phyloP scores from a whole-genome alignment of 1,140 invertebrate species.

The Hyposmocoma kahamanoa region DNA sequence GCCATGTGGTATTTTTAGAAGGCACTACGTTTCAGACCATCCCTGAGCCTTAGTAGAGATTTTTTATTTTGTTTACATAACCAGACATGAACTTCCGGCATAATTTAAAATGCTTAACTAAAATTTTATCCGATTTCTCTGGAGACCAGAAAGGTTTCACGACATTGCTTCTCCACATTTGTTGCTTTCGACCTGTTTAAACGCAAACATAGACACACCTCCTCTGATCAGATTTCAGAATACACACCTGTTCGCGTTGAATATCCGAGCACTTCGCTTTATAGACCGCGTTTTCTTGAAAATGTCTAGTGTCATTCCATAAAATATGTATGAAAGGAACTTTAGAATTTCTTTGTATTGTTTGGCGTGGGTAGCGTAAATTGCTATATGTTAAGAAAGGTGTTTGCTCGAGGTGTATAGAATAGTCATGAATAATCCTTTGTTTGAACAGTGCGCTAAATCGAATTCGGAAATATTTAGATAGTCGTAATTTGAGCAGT shows the following conservation, averaged over 20 bases:
- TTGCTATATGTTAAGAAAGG: no score
- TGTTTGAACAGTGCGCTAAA: no score
- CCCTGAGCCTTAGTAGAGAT: background rate
- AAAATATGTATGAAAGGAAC: no score
- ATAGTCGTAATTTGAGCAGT: no score
- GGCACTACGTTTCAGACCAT: background rate
- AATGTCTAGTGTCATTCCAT: no score
- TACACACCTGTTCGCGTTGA: background rate
- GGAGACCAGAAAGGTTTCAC: background rate
- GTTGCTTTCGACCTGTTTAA: no score
- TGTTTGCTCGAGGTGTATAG: no score
- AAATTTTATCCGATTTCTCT: background rate
- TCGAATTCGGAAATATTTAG: no score
- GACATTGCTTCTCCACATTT: background rate
- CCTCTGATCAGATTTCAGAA: background rate
- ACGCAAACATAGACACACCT: background rate
- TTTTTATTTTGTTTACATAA: background rate
- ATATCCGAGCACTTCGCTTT: background rate
- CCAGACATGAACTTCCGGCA: background rate
- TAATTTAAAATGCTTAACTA: background rate
- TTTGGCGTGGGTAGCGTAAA: no score
- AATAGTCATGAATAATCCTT: no score
- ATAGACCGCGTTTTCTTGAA: no score
- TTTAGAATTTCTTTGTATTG: no score
- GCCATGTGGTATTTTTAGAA: conserved; percentile 15